Evolutionary conservation across 2,113 vertebrate genomes (phyloP), one percentile per base, ranked within the genome.

Genomic region (Rostratula benghalensis): DNA sequence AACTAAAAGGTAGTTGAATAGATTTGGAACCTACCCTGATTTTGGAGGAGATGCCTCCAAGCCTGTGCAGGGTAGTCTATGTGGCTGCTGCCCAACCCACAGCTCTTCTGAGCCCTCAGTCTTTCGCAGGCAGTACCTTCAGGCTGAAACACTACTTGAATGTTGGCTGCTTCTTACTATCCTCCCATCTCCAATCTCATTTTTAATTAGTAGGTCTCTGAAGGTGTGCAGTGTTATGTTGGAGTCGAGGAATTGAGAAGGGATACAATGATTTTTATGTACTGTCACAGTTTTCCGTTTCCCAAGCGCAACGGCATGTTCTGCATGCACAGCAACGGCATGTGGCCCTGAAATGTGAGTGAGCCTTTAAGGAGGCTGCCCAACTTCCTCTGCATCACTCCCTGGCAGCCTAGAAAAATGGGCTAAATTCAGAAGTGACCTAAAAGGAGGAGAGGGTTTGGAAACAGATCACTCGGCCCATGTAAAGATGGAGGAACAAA

Each of bases 331-430:
- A 35, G 67, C 79, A 7, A 31, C 0, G 25, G 80, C 63, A 57
- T 13, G 22, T 13, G 19, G 41, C 61, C 75, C 95, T 87, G 89
- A 87, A 90, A 89, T n/a, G 65, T 39, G 73, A 94, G 83, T 22
- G 50, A 95, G 77, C 91, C 71, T 67, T 59, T 18, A 24, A 87
- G 91, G 64, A 89, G 68, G 51, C 73, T 59, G 77, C 94, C 83
- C 10, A 2, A 1, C 65, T 89, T 93, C 91, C 48, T 91, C 87
- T 78, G 64, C 82, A 88, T 79, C 63, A 6, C 67, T 60, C 60
- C 57, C 77, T 91, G 95, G 78, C 76, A 89, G 83, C 80, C 53
- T 74, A 57, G 87, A 53, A 78, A 90, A 96, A 46, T 31, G 60
- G 77, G 33, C 68, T 92, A 68, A 87, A 95, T 56, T 89, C 87